Conservation (phyloP, 2,113 vertebrate species). For the Dendrocopos noguchii region DNA sequence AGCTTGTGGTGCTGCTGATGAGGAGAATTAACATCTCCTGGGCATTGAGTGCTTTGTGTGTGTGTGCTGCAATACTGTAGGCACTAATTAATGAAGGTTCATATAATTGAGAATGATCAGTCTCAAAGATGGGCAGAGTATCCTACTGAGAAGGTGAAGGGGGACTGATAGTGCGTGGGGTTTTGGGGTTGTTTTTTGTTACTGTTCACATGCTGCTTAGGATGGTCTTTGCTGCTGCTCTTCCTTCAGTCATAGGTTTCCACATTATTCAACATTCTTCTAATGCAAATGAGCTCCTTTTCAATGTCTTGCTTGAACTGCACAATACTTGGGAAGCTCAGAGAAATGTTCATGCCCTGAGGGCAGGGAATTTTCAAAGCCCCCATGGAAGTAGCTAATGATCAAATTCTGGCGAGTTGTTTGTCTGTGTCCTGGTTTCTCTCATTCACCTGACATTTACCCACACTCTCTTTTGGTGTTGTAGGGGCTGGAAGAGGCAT, state of each 20-base stretch:
- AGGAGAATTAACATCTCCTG: not conserved
- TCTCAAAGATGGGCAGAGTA: not conserved
- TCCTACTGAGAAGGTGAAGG: not conserved
- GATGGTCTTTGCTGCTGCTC: not conserved
- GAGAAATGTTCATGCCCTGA: not conserved
- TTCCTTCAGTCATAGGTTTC: not conserved
- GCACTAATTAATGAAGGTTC: not conserved
- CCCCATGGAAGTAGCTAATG: not conserved
- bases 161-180: not conserved
- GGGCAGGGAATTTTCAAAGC: not conserved
- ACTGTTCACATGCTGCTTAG: not conserved
- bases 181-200: not conserved
- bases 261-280: not conserved
- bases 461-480: not conserved
- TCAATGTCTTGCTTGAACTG: not conserved
- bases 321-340: not conserved
- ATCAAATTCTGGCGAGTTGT: not conserved
- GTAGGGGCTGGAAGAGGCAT: not conserved
- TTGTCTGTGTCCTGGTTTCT: not conserved
- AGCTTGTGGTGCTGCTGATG: not conserved
- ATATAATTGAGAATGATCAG: not conserved
- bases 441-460: not conserved
- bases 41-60: not conserved
- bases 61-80: not conserved
- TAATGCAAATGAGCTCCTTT: slow-evolving; percentile 27